Evolutionary conservation across 2,888 invertebrate species (phyloP), one percentile per base, ranked within the genome.

Genomic region (Tinea trinotella): DNA sequence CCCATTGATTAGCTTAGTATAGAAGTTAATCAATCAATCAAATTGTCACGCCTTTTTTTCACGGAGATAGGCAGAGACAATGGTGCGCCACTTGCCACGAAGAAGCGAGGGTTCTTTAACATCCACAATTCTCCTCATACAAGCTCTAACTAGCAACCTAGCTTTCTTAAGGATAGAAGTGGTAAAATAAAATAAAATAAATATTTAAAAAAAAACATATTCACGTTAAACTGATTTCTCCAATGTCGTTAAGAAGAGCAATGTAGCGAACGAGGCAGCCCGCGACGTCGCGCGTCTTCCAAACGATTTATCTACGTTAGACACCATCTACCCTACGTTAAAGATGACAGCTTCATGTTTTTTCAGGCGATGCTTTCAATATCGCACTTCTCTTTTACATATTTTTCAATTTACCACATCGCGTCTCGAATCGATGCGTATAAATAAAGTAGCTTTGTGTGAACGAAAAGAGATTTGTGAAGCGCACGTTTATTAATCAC

Each of bases 301-400:
- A 74, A 76, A 70, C 82, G 77, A 83, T 83, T 80, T 81, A 74
- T 65, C 64, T 64, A 62, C 61, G 66, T 70, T 66, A 66, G 60
- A 65, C 18, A 13, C 70, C 74, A 72, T 74, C 73, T 75, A 77
- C 73, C 69, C 71, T 64, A 61, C 68, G 74, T 79, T 79, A 79
- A 77, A 80, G 76, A 78, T 77, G 81, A 80, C 77, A 73, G 70
- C 72, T 66, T 67, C 74, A 73, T 76, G 79, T 77, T 76, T 74
- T 77, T 71, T 67, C 63, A 66, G 63, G 66, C 70, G 68, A 70
- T 75, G 70, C 71, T 75, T 74, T 74, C 72, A 74, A 77, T 76
- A 76, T 74, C 40, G 53, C 36, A 18, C 62, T 64, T 35, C 68
- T 70, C 73, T 73, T 78, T 77, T 74, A 76, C 76, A 78, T 78